Conservation (phyloP, 1,140 invertebrate genomes). For the Achatina immaculata region DNA sequence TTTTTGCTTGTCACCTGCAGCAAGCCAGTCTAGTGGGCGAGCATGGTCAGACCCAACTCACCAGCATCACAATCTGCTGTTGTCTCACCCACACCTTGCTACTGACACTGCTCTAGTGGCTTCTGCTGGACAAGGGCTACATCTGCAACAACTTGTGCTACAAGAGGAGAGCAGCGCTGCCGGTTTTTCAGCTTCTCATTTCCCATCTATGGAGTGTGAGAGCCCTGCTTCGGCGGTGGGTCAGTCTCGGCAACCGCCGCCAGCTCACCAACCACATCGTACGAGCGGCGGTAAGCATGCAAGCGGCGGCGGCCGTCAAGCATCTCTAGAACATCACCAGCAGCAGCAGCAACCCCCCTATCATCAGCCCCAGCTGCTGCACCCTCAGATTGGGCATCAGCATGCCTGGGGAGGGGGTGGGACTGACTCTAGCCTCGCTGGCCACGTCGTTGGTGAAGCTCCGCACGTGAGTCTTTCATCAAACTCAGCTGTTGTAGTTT, state of each 20-base stretch:
- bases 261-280: slow-evolving; percentile 38
- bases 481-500: neutral
- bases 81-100: slow-evolving; percentile 50
- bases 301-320: slow-evolving; percentile 46
- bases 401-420: neutral
- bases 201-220: slow-evolving; percentile 35
- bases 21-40: slow-evolving; percentile 64
- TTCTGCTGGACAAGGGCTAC: slow-evolving; percentile 34
- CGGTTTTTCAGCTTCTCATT: neutral
- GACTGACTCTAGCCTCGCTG: neutral
- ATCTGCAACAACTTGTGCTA: neutral
- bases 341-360: neutral
- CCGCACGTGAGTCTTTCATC: neutral
- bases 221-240: slow-evolving; percentile 25
- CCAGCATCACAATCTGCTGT: slow-evolving; percentile 59
- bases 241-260: slow-evolving; percentile 14
- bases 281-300: slow-evolving; percentile 24
- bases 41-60: slow-evolving; percentile 73
- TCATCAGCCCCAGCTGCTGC: slow-evolving; percentile 3
- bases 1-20: slow-evolving; percentile 55
- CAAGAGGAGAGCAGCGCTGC: neutral
- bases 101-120: slow-evolving; percentile 35
- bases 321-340: neutral
- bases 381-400: neutral
- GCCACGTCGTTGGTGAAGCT: neutral